Percentiles rank a stretch among this genome's conserved stretches.
phyloP scores from a whole-genome alignment of 1,140 invertebrate species.

The Hetaerina americana region DNA sequence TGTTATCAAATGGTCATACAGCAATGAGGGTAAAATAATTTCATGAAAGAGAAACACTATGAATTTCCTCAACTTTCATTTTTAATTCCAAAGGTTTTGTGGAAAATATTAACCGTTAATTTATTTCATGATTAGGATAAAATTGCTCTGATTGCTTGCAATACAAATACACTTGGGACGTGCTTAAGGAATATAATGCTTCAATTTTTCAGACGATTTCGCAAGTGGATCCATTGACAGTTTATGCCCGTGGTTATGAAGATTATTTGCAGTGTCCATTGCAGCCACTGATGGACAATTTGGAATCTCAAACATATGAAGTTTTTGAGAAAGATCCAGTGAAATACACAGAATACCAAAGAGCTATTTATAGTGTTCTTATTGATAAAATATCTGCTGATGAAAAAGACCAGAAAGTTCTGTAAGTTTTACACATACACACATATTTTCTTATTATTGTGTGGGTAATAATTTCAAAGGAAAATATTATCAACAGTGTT shows the following conservation, averaged over 20 bases:
- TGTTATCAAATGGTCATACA: no score
- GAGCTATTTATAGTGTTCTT: slow-evolving; percentile 65
- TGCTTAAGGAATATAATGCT: slow-evolving; percentile 2
- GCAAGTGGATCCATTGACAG: slow-evolving; percentile 39
- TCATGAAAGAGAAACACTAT: no score
- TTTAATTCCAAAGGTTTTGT: no score
- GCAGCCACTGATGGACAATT: slow-evolving; percentile 89
- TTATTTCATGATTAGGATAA: no score
- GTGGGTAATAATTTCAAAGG: no score
- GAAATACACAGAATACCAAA: slow-evolving; percentile 90
- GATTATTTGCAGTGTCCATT: slow-evolving; percentile 81
- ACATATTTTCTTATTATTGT: no score
- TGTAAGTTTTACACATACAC: slow-evolving; percentile 29
- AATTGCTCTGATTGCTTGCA: no score
- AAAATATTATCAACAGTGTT: no score
- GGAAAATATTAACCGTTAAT: no score
- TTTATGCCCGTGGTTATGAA: slow-evolving; percentile 66
- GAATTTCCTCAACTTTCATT: no score
- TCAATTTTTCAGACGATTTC: slow-evolving; percentile 20
- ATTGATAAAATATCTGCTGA: slow-evolving; percentile 33
- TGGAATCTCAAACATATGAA: slow-evolving; percentile 93
- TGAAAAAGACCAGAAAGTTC: slow-evolving; percentile 31
- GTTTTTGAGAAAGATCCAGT: slow-evolving; percentile 97
- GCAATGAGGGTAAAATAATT: no score
- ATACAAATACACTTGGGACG: no score